A percentile compares a stretch with the other conserved stretches of the same genome.
phyloP scores from a whole-genome alignment of 23 tunicate species.

The Halocynthia roretzi region DNA sequence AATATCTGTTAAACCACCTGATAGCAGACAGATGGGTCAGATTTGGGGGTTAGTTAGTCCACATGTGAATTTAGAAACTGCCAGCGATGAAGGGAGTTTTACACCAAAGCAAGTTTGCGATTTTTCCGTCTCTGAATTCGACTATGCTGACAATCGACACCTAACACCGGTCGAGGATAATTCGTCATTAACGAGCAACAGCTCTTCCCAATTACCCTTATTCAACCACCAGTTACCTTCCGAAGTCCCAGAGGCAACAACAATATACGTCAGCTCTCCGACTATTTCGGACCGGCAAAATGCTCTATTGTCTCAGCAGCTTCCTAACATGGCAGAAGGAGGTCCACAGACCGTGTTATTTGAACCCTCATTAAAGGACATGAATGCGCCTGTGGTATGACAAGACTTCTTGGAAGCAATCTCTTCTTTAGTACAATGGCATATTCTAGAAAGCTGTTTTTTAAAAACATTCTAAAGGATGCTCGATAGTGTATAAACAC shows the following conservation, averaged over 20 bases:
- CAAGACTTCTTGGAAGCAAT: no score
- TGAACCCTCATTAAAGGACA: no score
- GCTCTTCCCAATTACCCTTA: not conserved
- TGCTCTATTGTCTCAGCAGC: not conserved
- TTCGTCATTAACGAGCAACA: not conserved
- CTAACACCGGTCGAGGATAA: not conserved
- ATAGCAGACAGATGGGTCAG: not conserved
- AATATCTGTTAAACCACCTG: not conserved
- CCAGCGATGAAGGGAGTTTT: no score
- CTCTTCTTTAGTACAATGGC: no score
- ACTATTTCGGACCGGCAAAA: not conserved
- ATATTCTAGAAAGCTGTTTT: no score
- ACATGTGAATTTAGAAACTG: no score
- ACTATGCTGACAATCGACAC: not conserved
- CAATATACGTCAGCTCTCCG: not conserved
- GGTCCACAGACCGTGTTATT: not conserved
- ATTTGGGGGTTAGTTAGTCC: no score
- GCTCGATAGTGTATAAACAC: no score
- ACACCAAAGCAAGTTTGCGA: no score
- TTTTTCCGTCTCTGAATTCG: no score
- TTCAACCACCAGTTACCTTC: not conserved
- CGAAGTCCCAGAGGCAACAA: not conserved
- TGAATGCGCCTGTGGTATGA: no score
- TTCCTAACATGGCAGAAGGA: slow-evolving; percentile 4
- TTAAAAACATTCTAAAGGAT: no score